Conservation (phyloP, 2,888 invertebrate species). For the Sialis lutaria region DNA sequence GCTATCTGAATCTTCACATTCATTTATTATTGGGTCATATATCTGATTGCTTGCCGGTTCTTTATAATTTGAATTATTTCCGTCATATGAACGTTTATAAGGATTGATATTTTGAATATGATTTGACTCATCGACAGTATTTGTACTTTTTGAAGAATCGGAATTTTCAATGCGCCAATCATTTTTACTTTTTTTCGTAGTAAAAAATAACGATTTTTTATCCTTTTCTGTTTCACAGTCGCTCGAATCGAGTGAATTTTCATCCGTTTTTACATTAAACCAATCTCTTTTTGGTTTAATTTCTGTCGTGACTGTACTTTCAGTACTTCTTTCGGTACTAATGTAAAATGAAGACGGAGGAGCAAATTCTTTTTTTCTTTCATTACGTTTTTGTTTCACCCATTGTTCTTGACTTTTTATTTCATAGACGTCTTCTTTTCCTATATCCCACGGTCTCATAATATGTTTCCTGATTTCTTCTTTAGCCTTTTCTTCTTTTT, state of each 20-base stretch:
- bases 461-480: slow-evolving; percentile 34
- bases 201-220: too few relatives aligned
- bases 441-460: slow-evolving; percentile 55
- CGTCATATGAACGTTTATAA: neutral
- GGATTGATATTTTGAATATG: neutral
- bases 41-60: slow-evolving; percentile 10
- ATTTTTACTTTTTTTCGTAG: neutral
- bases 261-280: slow-evolving; percentile 2
- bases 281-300: neutral
- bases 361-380: slow-evolving; percentile 62
- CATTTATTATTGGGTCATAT: slow-evolving; percentile 10
- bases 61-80: neutral
- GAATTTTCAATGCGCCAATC: neutral
- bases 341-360: slow-evolving; percentile 28
- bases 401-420: slow-evolving; percentile 63
- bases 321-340: slow-evolving; percentile 1
- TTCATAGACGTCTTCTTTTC: slow-evolving; percentile 42
- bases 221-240: too few relatives aligned
- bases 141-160: slow-evolving; percentile 14
- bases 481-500: slow-evolving; percentile 24
- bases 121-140: slow-evolving; percentile 9
- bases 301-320: slow-evolving; percentile 1
- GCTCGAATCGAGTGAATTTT: neutral
- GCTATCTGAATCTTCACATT: slow-evolving; percentile 10
- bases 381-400: slow-evolving; percentile 53